Evolutionary conservation across 2,797 vertebrate genomes (phyloP).

Genomic region (Stomatorhinus walkeri): DNA sequence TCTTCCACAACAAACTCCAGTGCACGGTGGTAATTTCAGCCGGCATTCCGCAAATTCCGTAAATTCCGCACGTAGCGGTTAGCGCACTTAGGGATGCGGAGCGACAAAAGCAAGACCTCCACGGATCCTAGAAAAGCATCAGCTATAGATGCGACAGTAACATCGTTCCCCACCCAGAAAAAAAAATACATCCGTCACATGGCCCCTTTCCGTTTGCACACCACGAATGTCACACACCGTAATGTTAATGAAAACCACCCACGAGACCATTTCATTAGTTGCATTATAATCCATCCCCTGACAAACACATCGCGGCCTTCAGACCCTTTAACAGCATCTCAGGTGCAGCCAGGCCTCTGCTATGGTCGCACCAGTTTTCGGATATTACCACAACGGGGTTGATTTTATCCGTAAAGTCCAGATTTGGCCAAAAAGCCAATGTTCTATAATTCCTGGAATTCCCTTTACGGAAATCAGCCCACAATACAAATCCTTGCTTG

Average conservation of each 20-base stretch:
- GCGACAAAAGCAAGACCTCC: not conserved
- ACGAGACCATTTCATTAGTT: not conserved
- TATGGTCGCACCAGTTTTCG: not conserved
- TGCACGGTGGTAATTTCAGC: conserved; percentile 51
- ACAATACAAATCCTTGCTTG: not conserved
- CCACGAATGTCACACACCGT: not conserved
- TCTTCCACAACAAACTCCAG: conserved; percentile 41
- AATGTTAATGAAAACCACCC: not conserved
- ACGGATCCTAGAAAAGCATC: not conserved
- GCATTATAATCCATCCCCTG: not conserved
- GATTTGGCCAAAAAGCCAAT: not conserved
- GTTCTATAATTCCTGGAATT: not conserved
- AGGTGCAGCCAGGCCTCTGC: not conserved
- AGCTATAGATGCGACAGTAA: not conserved
- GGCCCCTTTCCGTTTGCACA: not conserved
- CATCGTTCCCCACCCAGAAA: not conserved
- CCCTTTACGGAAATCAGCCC: not conserved
- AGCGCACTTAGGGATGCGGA: conserved; percentile 47
- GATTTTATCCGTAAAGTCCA: not conserved
- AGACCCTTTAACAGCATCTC: not conserved
- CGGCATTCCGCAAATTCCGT: conserved; percentile 61
- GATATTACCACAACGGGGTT: not conserved
- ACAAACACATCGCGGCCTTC: not conserved
- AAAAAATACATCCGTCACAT: not conserved
- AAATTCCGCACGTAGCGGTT: conserved; percentile 58